These are phyloP conservation scores for Anguilla megastoma DNA, from an alignment of 2,797 vertebrate species.

Conservation along the genomic window DNA sequence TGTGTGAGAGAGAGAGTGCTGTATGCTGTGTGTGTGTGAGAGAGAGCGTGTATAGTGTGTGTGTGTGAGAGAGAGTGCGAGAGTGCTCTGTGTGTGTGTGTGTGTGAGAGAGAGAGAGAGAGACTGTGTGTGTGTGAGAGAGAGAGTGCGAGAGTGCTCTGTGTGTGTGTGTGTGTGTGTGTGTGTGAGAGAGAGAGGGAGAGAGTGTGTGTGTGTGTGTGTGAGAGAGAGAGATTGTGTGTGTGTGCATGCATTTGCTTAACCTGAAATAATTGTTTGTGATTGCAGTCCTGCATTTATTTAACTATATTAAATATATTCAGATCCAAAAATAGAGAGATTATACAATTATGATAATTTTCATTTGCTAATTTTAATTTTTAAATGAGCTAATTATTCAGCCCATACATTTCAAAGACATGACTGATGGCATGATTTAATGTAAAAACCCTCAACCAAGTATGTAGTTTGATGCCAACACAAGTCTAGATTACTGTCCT, in stretches of 20 bases:
- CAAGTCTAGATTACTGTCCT: neutral
- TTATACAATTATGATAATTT: slow-evolving; percentile 15
- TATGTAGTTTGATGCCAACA: slow-evolving; percentile 28
- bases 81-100: neutral
- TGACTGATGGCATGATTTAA: slow-evolving; percentile 20
- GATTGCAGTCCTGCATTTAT: slow-evolving; percentile 5
- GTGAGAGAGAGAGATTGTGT: neutral
- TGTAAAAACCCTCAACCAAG: slow-evolving; percentile 4
- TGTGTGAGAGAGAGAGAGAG: neutral
- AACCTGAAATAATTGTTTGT: slow-evolving; percentile 11
- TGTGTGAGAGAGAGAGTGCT: too few species aligned
- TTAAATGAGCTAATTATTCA: slow-evolving; percentile 24
- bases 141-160: too few species aligned
- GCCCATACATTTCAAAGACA: slow-evolving; percentile 11
- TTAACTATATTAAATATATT: neutral
- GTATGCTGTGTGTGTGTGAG: neutral
- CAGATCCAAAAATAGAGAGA: neutral
- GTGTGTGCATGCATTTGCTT: neutral
- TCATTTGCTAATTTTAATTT: slow-evolving; percentile 23
- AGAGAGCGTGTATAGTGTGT: neutral
- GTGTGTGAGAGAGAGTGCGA: too few species aligned
- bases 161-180: neutral
- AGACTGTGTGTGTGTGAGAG: neutral
- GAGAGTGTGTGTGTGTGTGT: too few species aligned
- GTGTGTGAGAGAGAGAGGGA: too few species aligned